Percentiles rank a stretch among this genome's conserved stretches.
These are phyloP conservation scores for Apis cerana DNA, from an alignment of 1,140 invertebrate genomes.

Conservation along the genomic window DNA sequence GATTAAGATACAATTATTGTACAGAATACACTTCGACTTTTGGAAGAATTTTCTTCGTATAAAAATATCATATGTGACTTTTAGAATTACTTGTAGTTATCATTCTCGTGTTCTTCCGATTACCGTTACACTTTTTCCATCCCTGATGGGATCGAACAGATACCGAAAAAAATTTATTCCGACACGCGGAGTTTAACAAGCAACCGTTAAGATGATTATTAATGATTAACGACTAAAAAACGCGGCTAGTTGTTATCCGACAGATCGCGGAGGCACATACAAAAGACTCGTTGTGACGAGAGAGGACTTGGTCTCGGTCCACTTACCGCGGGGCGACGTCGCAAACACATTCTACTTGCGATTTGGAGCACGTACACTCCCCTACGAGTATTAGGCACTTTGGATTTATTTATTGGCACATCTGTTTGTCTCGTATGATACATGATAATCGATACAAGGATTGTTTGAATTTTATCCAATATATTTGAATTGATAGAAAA, in stretches of 20 bases:
- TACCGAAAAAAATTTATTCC: too few relatives aligned
- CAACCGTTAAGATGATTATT: background rate
- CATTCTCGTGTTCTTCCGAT: background rate
- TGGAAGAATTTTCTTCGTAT: too few relatives aligned
- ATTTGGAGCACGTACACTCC: slow-evolving; percentile 55
- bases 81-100: background rate
- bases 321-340: slow-evolving; percentile 69
- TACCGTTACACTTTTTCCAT: background rate
- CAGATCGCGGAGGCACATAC: slow-evolving; percentile 44
- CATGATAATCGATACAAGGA: too few relatives aligned
- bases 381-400: background rate
- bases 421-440: background rate
- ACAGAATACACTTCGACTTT: too few relatives aligned
- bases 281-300: slow-evolving; percentile 71
- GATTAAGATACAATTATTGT: too few relatives aligned
- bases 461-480: too few relatives aligned
- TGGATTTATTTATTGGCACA: background rate
- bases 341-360: slow-evolving; percentile 61
- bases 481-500: too few relatives aligned
- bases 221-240: slow-evolving; percentile 4
- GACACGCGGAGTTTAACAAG: background rate
- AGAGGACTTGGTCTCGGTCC: slow-evolving; percentile 75
- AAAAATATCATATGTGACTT: background rate
- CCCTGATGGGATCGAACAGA: background rate
- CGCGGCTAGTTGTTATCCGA: background rate